A percentile compares a stretch with the other conserved stretches of the same genome.
Evolutionary conservation across 2,113 vertebrate genomes (phyloP).

Genomic region (Thomomys bottae): DNA sequence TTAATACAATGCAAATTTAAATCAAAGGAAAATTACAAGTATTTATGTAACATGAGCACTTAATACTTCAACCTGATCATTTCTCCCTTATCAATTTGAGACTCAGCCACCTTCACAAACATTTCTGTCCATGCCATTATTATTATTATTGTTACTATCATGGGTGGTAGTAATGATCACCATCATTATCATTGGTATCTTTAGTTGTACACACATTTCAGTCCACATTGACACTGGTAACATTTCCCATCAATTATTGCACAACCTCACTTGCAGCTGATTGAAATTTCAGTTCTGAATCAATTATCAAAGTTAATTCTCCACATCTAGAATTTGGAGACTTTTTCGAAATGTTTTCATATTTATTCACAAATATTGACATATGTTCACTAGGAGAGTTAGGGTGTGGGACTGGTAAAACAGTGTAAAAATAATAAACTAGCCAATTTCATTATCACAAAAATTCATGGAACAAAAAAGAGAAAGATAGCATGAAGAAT

Average conservation of each 20-base stretch:
- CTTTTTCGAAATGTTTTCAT: background rate
- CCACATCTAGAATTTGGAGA: background rate
- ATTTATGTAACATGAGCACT: background rate
- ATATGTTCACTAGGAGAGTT: background rate
- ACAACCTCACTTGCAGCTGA: background rate
- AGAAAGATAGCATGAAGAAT: background rate
- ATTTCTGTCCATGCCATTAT: background rate
- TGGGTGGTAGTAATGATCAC: no score
- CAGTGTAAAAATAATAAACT: background rate
- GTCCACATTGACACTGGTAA: background rate
- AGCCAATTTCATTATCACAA: background rate
- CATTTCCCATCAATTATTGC: background rate
- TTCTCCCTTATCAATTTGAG: background rate
- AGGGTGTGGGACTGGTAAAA: background rate
- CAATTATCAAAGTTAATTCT: background rate
- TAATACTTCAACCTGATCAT: background rate
- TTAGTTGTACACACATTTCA: no score
- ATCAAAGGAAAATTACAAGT: background rate
- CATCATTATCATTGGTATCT: no score
- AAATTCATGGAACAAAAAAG: background rate
- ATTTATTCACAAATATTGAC: background rate
- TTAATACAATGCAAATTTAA: conserved; percentile 29
- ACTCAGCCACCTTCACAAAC: background rate
- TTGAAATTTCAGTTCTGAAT: background rate
- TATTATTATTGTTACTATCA: no score